A percentile compares a stretch with the other conserved stretches of the same genome.
phyloP scores from a whole-genome alignment of 2,888 invertebrate species.

The Chrysopilus asiliformis region DNA sequence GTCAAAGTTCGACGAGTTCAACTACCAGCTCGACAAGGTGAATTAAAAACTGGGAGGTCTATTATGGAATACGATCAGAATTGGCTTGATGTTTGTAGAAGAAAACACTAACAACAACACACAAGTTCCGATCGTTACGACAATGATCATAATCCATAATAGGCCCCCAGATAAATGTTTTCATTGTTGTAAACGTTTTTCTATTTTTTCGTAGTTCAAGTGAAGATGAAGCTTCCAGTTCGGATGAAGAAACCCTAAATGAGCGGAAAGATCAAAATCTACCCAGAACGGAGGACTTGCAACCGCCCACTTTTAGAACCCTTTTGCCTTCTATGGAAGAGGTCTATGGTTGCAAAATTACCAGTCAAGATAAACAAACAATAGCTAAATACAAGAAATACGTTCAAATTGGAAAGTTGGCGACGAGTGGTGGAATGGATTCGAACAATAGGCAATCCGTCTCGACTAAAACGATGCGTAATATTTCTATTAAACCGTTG shows the following conservation, averaged over 20 bases:
- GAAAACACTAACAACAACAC: too few relatives aligned
- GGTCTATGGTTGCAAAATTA: conserved; percentile 31
- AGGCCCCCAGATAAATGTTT: too few relatives aligned
- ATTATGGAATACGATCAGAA: neutral
- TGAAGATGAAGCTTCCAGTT: conserved; percentile 51
- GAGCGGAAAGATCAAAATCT: conserved; percentile 21
- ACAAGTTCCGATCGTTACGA: too few relatives aligned
- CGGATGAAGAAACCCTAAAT: conserved; percentile 49
- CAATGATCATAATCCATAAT: too few relatives aligned
- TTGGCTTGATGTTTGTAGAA: too few relatives aligned
- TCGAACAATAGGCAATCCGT: conserved; percentile 14
- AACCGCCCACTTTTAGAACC: conserved; percentile 24
- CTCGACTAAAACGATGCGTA: conserved; percentile 22
- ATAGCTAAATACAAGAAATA: conserved; percentile 31
- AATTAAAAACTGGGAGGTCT: neutral
- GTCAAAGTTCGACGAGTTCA: conserved; percentile 59
- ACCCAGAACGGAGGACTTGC: conserved; percentile 21
- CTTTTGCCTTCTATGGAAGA: conserved; percentile 30
- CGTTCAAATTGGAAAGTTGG: conserved; percentile 28
- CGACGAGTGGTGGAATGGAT: conserved; percentile 12
- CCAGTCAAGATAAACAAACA: conserved; percentile 24
- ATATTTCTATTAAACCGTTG: conserved; percentile 25
- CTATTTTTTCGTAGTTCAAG: conserved; percentile 35
- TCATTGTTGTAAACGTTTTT: neutral
- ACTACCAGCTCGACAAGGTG: conserved; percentile 25